Evolutionary conservation across 35 echinoderm and acorn worm genomes (phyloP).

Genomic region (Heliocidaris erythrogramma): DNA sequence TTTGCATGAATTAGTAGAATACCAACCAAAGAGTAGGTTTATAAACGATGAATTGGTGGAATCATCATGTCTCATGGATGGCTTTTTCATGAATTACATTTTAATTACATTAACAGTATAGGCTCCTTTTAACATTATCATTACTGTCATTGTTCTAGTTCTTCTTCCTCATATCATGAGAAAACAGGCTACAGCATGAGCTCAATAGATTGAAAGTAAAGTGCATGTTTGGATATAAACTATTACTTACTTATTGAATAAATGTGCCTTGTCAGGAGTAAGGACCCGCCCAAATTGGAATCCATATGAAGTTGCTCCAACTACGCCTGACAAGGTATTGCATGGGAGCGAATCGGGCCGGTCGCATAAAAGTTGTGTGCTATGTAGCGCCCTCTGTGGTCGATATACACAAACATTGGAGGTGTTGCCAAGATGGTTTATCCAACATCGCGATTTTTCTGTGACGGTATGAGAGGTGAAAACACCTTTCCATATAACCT

Average conservation of each 20-base stretch:
- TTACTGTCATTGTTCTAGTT: too few species aligned
- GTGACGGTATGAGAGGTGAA: not conserved
- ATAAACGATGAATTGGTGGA: too few species aligned
- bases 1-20: too few species aligned
- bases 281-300: slow-evolving; percentile 17
- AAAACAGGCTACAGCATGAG: too few species aligned
- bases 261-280: not conserved
- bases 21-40: too few species aligned
- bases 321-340: not conserved
- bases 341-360: not conserved
- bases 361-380: not conserved
- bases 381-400: slow-evolving; percentile 25
- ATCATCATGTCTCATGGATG: too few species aligned
- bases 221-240: not conserved
- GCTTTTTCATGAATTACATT: too few species aligned
- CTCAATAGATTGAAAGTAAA: too few species aligned
- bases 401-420: not conserved
- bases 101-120: too few species aligned
- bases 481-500: slow-evolving; percentile 21
- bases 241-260: not conserved
- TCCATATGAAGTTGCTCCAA: slow-evolving; percentile 23
- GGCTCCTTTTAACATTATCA: too few species aligned
- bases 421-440: not conserved
- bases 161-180: too few species aligned
- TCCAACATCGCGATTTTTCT: slow-evolving; percentile 26